Evolutionary conservation across 2,113 vertebrate genomes (phyloP), one percentile per base, ranked within the genome.

Genomic region (Charina bottae): DNA sequence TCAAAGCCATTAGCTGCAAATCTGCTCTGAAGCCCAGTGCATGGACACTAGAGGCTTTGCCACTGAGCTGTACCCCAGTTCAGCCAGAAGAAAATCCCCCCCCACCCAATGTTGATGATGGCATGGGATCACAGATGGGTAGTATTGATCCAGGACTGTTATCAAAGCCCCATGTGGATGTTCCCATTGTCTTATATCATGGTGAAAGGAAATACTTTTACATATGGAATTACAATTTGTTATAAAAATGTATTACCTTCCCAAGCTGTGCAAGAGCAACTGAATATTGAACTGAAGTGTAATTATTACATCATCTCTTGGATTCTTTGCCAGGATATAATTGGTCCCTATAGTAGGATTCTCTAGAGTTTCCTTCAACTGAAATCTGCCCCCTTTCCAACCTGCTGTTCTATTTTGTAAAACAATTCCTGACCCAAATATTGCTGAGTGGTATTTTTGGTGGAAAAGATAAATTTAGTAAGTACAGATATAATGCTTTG

Each of bases 361-460:
- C 86, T 89, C 87, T 13, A 42, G 28, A 62, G 91, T 26, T 92
- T 83, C 12, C 8, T 37, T 46, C 5, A 89, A 0, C 54, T 49
- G 56, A 28, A 33, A 56, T 17, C 86, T 91, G 0, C 19, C 5
- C 26, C 64, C 55, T 21, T 83, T 64, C 64, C 19, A 83, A 92
- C 78, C 46, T 78, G 33, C 13, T 87, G n/a, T 12, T 54, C 58
- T 49, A 12, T 58, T 92, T 64, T 55, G 60, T 68, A 59, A 89
- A 88, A 55, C 1, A 93, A 94, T 93, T 92, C 89, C 88, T 64
- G 12, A 89, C 17, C 26, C 87, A 89, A 60, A 84, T n/a, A 64
- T 42, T 9, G 6, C 15, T 68, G 7, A 21, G 1, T 78, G 72
- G 7, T 37, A 42, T 78, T 78, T 78, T 78, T 9, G 17, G 33